A percentile compares a stretch with the other conserved stretches of the same genome.
These are phyloP conservation scores for Dorcus parallelipipedus DNA, from an alignment of 2,888 invertebrate genomes.

Conservation along the genomic window DNA sequence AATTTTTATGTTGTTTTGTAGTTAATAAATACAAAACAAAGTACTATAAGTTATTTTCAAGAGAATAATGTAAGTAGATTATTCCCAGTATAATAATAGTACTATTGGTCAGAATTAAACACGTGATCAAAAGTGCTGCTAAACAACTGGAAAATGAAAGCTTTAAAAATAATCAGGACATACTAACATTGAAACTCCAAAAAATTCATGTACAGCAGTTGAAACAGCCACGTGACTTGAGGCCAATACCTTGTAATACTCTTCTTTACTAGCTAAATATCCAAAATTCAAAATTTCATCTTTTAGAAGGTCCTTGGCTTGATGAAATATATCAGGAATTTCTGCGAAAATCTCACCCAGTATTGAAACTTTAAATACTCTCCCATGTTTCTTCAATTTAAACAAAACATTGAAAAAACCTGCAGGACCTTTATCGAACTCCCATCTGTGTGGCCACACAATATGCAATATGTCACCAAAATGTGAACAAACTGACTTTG, in stretches of 20 bases:
- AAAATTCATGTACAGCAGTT: conserved; percentile 73
- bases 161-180: neutral
- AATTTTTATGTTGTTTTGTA: no score
- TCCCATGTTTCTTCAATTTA: conserved; percentile 51
- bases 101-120: no score
- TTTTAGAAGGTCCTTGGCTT: conserved; percentile 51
- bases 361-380: conserved; percentile 58
- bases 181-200: conserved; percentile 69
- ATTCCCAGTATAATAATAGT: no score
- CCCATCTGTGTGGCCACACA: conserved; percentile 77
- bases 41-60: no score
- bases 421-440: conserved; percentile 72
- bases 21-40: no score
- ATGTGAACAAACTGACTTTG: conserved; percentile 25
- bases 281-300: conserved; percentile 59
- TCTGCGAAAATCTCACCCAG: conserved; percentile 62
- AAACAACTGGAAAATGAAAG: no score
- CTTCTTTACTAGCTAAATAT: conserved; percentile 52
- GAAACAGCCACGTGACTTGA: conserved; percentile 65
- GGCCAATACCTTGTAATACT: conserved; percentile 57
- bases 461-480: conserved; percentile 51
- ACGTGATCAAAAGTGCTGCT: no score
- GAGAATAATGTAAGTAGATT: no score
- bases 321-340: conserved; percentile 58
- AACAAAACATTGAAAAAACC: conserved; percentile 57